phyloP scores from a whole-genome alignment of 2,113 vertebrate species.

The Callopanchax toddi region DNA sequence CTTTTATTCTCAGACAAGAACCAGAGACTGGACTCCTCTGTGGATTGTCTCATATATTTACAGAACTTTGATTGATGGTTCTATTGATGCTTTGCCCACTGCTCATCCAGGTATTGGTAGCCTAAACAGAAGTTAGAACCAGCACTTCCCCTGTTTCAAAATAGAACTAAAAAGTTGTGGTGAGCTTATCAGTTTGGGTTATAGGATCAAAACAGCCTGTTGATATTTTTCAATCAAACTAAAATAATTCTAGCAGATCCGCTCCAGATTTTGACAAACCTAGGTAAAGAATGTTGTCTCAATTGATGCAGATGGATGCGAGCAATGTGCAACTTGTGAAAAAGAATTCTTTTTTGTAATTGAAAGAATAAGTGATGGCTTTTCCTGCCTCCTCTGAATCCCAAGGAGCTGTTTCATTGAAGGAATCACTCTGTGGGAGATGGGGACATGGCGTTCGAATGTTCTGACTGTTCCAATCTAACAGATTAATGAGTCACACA shows the following conservation, averaged over 20 bases:
- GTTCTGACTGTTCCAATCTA: conserved; percentile 76
- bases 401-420: conserved; percentile 62
- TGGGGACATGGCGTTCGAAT: conserved; percentile 59
- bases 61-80: neutral
- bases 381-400: conserved; percentile 40
- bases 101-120: neutral
- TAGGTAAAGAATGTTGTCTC: conserved; percentile 34
- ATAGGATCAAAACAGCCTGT: too few relatives aligned
- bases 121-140: neutral
- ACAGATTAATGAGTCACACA: conserved; percentile 77
- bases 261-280: conserved; percentile 47
- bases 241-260: conserved; percentile 21
- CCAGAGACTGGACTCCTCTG: conserved; percentile 14
- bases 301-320: conserved; percentile 47
- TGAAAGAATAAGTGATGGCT: conserved; percentile 69
- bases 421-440: conserved; percentile 58
- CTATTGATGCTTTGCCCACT: neutral
- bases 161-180: too few relatives aligned
- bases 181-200: too few relatives aligned
- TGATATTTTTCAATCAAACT: too few relatives aligned
- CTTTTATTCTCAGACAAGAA: conserved; percentile 32
- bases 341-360: conserved; percentile 69
- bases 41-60: neutral
- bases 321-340: conserved; percentile 44
- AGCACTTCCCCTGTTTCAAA: too few relatives aligned